Conservation (phyloP, 2,797 vertebrate genomes). For the Neopelma chrysocephalum region DNA sequence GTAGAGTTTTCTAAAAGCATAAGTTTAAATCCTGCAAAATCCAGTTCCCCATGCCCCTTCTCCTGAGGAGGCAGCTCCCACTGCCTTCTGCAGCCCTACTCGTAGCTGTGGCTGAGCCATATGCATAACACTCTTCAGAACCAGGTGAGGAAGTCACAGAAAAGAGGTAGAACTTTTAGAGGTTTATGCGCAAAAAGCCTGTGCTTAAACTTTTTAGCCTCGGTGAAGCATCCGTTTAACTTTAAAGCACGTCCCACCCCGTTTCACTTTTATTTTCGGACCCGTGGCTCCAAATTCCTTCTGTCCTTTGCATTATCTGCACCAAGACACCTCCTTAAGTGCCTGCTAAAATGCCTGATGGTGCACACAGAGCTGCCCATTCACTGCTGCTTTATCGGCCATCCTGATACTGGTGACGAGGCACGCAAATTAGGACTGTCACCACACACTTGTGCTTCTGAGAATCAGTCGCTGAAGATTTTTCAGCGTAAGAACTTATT, state of each 20-base stretch:
- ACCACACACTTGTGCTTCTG: not conserved
- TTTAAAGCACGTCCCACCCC: not conserved
- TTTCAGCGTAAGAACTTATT: accelerated
- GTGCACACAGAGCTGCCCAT: not conserved
- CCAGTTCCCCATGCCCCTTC: accelerated
- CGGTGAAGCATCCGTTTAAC: not conserved
- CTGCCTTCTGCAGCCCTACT: not conserved
- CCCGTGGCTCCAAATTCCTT: not conserved
- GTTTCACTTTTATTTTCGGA: not conserved
- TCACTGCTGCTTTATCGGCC: not conserved
- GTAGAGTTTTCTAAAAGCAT: accelerated
- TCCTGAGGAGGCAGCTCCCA: not conserved
- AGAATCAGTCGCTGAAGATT: not conserved
- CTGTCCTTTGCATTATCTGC: not conserved
- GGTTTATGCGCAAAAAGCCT: not conserved
- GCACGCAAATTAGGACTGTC: not conserved
- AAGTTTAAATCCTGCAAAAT: not conserved
- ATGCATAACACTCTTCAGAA: not conserved
- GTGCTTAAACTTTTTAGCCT: not conserved
- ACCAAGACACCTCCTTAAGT: not conserved
- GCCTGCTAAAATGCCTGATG: not conserved
- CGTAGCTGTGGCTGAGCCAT: accelerated
- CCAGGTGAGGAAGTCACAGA: not conserved
- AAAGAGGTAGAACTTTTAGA: not conserved
- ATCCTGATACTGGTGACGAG: accelerated